Evolutionary conservation across 2,888 invertebrate genomes (phyloP).

Genomic region (Drosophila fungiperda): DNA sequence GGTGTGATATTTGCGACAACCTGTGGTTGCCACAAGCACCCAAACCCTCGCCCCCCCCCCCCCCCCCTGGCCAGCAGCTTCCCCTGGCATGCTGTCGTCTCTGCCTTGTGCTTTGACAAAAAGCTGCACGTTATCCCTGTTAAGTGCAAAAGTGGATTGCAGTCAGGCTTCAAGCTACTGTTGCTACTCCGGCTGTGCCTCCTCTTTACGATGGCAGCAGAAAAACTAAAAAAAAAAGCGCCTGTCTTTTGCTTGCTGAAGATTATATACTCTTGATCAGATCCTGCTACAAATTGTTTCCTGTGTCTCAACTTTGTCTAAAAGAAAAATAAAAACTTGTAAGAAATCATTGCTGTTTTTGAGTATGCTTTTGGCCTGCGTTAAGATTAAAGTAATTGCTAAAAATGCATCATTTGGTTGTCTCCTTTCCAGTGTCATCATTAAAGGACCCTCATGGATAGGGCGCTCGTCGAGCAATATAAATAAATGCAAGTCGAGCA

Average conservation of each 20-base stretch:
- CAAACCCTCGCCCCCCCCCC: neutral
- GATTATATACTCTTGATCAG: conserved; percentile 2
- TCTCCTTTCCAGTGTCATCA: neutral
- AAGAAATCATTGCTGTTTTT: neutral
- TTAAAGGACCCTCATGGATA: neutral
- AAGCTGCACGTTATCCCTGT: conserved; percentile 74
- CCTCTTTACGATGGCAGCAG: neutral
- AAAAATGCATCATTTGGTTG: neutral
- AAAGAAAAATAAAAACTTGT: neutral
- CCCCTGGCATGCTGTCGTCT: conserved; percentile 11
- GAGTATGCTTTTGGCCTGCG: neutral
- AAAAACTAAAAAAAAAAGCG: neutral
- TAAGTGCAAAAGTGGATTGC: conserved; percentile 80
- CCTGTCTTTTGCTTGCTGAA: neutral
- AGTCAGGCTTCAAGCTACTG: conserved; percentile 30
- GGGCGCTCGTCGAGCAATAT: conserved; percentile 14
- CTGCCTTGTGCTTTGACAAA: conserved; percentile 59
- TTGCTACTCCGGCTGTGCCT: neutral
- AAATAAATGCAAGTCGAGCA: conserved; percentile 39
- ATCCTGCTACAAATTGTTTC: neutral
- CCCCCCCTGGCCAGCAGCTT: neutral
- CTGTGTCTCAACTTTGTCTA: neutral
- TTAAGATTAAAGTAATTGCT: neutral
- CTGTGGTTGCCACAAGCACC: conserved; percentile 47
- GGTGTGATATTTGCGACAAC: conserved; percentile 79